Base-by-base conservation (phyloP, 2,797 vertebrate species). In the Remorina albescens region DNA sequence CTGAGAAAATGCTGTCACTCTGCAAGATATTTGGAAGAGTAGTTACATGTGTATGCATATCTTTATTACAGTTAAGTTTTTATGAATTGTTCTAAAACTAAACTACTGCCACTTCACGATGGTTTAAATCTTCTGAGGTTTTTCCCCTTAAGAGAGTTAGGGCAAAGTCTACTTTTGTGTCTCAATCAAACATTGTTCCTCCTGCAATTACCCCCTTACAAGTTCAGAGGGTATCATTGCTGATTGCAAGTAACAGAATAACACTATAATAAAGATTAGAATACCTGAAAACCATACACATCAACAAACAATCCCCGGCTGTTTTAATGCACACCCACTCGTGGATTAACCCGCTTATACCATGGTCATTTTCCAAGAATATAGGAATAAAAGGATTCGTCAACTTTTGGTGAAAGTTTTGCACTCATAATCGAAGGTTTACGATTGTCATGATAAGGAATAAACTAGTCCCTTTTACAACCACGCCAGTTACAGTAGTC, bases 1-100 rank as follows among this genome's bases (percentile, higher is more conserved):
- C 32, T 23, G 49, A 76, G 76, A 89, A 84, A 81, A 82, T 58
- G 60, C 76, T 83, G 59, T 47, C 46, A 44, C 39, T 68, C 39
- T 76, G 66, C 37, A 53, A 79, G 55, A 53, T 10, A 25, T 64
- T 68, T 61, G 63, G 65, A 62, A 63, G 66, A 70, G 18, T 30
- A 34, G 36, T 25, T 46, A 18, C 21, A 42, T 73, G 19, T 63
- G 26, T 71, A 50, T 55, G 23, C 30, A 67, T 67, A 26, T 56
- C 80, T 67, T 49, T 61, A 28, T 37, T 36, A 36, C 25, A 30
- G 6, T 55, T 62, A 19, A 39, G 9, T 58, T 34, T 41, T 42
- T 47, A 16, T 58, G 13, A 55, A 60, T 53, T 70, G 13, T 58
- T 39, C 5, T 15, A 39, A 68, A 32, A 39, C 21, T 51, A 57